Conservation (phyloP, 2,797 vertebrate species). For the Todus mexicanus region DNA sequence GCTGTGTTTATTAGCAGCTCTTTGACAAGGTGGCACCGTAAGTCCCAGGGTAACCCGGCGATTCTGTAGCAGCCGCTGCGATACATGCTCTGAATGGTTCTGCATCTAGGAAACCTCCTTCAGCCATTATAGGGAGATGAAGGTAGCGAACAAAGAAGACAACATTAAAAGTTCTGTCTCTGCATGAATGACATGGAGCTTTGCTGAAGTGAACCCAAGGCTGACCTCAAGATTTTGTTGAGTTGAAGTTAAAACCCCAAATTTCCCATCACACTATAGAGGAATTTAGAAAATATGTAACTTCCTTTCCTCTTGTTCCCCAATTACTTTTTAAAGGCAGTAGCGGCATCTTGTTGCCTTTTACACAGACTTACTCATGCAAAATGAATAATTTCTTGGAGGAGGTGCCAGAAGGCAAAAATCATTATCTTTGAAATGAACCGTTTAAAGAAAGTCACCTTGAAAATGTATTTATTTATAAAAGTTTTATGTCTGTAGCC, state of each 20-base stretch:
- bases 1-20: not conserved
- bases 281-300: not conserved
- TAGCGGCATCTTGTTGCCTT: not conserved
- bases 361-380: not conserved
- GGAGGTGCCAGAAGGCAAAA: not conserved
- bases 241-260: not conserved
- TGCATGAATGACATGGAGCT: not conserved
- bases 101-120: not conserved
- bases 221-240: not conserved
- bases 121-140: fast-evolving
- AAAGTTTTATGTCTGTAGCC: not conserved
- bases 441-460: conserved; percentile 9
- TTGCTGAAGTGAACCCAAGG: not conserved
- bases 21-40: not conserved
- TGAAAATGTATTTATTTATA: conserved; percentile 19
- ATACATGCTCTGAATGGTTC: fast-evolving
- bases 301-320: not conserved
- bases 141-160: not conserved
- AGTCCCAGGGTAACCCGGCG: not conserved
- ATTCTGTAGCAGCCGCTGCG: not conserved
- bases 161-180: not conserved
- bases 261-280: not conserved
- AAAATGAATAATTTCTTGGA: not conserved
- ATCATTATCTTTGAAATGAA: not conserved
- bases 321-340: not conserved